Base-by-base conservation (phyloP, 1,140 invertebrate species). In the Battus philenor region DNA sequence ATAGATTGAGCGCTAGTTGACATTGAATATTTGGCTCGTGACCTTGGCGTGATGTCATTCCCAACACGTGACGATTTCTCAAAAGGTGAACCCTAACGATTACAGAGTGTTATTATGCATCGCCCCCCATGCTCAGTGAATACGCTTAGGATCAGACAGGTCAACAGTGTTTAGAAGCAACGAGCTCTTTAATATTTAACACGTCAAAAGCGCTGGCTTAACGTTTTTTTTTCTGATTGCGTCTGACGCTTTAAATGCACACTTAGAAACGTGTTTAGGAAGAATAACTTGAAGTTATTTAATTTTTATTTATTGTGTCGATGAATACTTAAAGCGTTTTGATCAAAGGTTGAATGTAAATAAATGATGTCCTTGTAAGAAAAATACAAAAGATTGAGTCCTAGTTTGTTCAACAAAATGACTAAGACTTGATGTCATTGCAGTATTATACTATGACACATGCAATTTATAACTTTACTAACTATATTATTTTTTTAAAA, bases 101-200 rank as follows among this genome's bases (percentile, higher is more conserved):
- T 27, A 47, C 46, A 54, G 20, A 44, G 34, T 53, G 50, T 59
- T 56, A 20, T 34, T 50, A 50, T 54, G 48, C 55, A 50, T 15
- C 15, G 10, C 29, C 41, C 50, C 45, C 44, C 9, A 5, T 11
- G 48, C 44, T 52, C 57, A 52, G 55, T 62, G 64, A 66, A 59
- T 66, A 46, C 30, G 39, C 36, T 68, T 55, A 56, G 47, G 27
- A 45, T 38, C 50, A 59, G 55, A 54, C 57, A 57, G 69, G 67
- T 73, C 67, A 76, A 76, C 45, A 50, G 41, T 38, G 65, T 72
- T 67, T 61, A 64, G 49, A 54, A 56, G 59, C 56, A 49, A 26
- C 39, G 39, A 47, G 46, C 63, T 64, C 50, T 66, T 66, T 58
- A 69, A 75, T 75, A 75, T 75, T 70, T 69, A 72, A 59, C 36